Base-by-base conservation (phyloP, 2,888 invertebrate genomes). In the Falcaria lacertinaria region DNA sequence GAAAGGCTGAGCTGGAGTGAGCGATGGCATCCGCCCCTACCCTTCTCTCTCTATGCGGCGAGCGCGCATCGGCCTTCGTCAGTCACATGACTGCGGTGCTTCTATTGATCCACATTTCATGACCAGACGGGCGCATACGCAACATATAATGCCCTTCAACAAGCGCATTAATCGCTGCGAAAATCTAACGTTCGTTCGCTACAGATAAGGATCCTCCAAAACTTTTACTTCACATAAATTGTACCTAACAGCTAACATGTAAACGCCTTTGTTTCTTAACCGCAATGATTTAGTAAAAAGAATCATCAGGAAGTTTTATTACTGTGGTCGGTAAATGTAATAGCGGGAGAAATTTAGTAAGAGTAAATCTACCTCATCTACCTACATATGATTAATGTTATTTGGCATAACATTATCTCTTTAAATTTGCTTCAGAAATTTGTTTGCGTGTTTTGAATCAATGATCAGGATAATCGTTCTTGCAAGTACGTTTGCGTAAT, bases 21-120 rank as follows among this genome's bases (percentile, higher is more conserved):
- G 33, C 41, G 43, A 38, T 43, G 50, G 39, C 44, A 51, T 54
- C 37, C 32, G 17, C 43, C 22, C 39, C 39, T 5, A 5, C 19
- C 19, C 19, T 5, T 2, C 19, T 2, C 5, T 42, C 56, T 54
- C 51, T 17, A 49, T 45, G 47, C 45, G 28, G 42, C 50, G 32
- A 25, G 37, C 8, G 37, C 37, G 37, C 37, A 7, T 37, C 60
- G 73, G 57, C 80, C 80, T 79, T 78, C 75, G 48, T 11, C 48
- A 74, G 72, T 80, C 80, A 80, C 73, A 75, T 79, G 80, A 82
- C 75, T 77, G 42, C 60, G 58, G 54, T 71, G 74, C 67, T 70
- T 72, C 49, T 50, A 63, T 61, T 74, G 74, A 74, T 79, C 76
- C 66, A 80, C 72, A 73, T 80, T 74, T 72, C 70, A 62, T 57